phyloP scores from a whole-genome alignment of 2,888 invertebrate species.

The Hypena proboscidalis region DNA sequence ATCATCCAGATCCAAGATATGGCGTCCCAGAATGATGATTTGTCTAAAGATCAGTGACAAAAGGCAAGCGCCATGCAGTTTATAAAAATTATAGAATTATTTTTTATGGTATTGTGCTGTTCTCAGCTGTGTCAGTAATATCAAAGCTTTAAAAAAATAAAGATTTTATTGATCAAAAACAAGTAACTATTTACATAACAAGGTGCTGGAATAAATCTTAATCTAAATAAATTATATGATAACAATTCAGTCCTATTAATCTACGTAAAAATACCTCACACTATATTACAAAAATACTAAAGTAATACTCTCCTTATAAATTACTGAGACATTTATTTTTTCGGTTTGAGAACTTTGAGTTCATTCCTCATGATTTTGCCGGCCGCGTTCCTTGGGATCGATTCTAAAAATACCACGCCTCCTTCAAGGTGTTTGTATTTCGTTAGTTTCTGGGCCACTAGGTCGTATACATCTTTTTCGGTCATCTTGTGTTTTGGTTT shows the following conservation, averaged over 20 bases:
- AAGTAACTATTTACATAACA: conserved; percentile 38
- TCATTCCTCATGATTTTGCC: conserved; percentile 91
- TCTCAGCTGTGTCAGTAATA: no score
- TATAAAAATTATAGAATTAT: no score
- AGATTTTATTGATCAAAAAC: conserved; percentile 34
- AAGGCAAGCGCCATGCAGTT: no score
- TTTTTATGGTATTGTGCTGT: no score
- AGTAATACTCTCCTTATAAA: conserved; percentile 27
- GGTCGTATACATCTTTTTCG: conserved; percentile 83
- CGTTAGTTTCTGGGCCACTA: conserved; percentile 87
- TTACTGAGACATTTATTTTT: conserved; percentile 42
- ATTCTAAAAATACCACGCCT: conserved; percentile 88
- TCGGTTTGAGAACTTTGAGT: conserved; percentile 80
- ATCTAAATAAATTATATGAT: conserved; percentile 33
- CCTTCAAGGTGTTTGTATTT: conserved; percentile 90
- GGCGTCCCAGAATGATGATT: no score
- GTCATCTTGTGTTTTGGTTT: conserved; percentile 82
- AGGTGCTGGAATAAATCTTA: conserved; percentile 38
- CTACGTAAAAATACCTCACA: conserved; percentile 35
- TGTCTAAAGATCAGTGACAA: no score
- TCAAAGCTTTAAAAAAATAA: conserved; percentile 23
- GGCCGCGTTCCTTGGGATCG: conserved; percentile 90
- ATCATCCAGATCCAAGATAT: no score
- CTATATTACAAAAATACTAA: conserved; percentile 42
- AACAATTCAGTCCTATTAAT: conserved; percentile 38